Evolutionary conservation across 2,888 invertebrate species (phyloP).

Genomic region (Trichogramma dendrolimi): DNA sequence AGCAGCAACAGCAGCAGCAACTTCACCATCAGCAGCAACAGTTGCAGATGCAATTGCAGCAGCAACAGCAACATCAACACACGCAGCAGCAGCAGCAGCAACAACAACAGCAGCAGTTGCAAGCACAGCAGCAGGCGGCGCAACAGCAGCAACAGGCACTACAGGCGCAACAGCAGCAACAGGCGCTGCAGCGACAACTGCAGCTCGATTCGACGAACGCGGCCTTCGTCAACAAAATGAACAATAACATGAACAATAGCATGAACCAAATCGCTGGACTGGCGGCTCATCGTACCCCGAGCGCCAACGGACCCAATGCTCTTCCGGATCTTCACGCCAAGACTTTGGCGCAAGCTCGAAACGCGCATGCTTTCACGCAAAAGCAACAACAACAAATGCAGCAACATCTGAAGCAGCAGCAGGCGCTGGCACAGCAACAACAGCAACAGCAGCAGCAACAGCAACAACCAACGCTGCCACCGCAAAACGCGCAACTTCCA

Average conservation of each 20-base stretch:
- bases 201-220: too few relatives aligned
- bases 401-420: constrained; percentile 1
- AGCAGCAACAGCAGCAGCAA: constrained; percentile 52
- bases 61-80: constrained; percentile 60
- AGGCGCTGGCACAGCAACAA: not conserved
- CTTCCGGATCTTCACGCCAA: too few relatives aligned
- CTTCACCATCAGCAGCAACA: constrained; percentile 73
- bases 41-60: constrained; percentile 80
- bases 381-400: constrained; percentile 10
- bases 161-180: constrained; percentile 7
- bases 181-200: not conserved
- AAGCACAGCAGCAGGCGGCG: constrained; percentile 6
- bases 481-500: too few relatives aligned
- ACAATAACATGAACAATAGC: too few relatives aligned
- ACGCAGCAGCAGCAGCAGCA: constrained; percentile 40
- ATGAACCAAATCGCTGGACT: too few relatives aligned
- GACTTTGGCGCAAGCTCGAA: too few relatives aligned
- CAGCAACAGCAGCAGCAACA: not conserved
- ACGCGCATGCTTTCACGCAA: not conserved
- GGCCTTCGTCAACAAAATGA: too few relatives aligned
- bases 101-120: constrained; percentile 19
- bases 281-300: too few relatives aligned
- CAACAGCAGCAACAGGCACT: constrained; percentile 5
- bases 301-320: too few relatives aligned
- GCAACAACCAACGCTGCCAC: not conserved